phyloP scores from a whole-genome alignment of 2,113 vertebrate genomes.

The Rhinogobius similis region DNA sequence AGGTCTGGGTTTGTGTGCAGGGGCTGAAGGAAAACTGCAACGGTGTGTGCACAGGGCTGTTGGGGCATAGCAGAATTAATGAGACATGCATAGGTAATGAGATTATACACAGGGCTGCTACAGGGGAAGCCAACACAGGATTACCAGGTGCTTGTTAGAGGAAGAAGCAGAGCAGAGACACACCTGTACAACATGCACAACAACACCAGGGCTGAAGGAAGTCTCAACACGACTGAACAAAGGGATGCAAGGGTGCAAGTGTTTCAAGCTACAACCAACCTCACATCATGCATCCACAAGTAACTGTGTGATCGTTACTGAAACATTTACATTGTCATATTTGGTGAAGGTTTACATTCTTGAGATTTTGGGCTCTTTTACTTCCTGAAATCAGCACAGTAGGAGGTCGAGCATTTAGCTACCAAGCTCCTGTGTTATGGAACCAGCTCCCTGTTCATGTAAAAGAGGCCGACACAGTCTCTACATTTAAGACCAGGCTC shows the following conservation, averaged over 20 bases:
- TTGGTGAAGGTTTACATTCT: neutral
- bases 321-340: neutral
- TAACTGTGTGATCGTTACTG: neutral
- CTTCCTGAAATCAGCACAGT: no score
- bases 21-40: constrained; percentile 26
- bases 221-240: constrained; percentile 16
- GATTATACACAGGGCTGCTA: constrained; percentile 56
- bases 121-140: constrained; percentile 44
- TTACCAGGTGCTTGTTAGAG: constrained; percentile 46
- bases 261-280: neutral
- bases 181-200: constrained; percentile 28
- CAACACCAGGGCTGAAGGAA: constrained; percentile 37
- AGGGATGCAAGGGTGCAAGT: neutral
- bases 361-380: neutral
- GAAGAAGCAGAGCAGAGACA: constrained; percentile 9
- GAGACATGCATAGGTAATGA: constrained; percentile 67
- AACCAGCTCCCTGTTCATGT: no score
- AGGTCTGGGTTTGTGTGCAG: constrained; percentile 29
- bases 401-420: no score
- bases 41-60: constrained; percentile 40
- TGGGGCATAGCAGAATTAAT: constrained; percentile 70
- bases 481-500: no score
- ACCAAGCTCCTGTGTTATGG: no score
- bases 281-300: no score
- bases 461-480: no score